Conservation (phyloP, 2,113 vertebrate genomes). For the Mirza zaza region DNA sequence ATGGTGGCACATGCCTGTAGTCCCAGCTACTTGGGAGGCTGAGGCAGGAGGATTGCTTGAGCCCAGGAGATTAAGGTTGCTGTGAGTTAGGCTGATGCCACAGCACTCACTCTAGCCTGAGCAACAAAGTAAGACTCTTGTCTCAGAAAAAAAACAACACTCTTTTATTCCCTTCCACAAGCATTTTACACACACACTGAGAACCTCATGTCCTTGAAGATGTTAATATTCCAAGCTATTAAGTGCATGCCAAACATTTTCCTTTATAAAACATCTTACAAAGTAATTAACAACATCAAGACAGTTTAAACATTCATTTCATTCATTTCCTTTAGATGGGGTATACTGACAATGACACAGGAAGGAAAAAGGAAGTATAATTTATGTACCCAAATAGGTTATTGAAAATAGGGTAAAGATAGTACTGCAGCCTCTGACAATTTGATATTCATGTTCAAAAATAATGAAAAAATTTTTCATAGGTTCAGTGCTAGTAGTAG, state of each 20-base stretch:
- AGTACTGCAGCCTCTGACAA: not conserved
- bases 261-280: slow-evolving; percentile 66
- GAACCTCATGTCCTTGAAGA: slow-evolving; percentile 31
- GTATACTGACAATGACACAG: not conserved
- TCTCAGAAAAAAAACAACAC: too few relatives aligned
- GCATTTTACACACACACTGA: slow-evolving; percentile 50
- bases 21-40: too few relatives aligned
- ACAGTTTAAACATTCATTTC: slow-evolving; percentile 41
- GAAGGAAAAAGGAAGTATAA: slow-evolving; percentile 45
- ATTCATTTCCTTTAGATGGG: slow-evolving; percentile 28
- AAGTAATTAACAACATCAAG: slow-evolving; percentile 64
- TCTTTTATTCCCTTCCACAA: not conserved
- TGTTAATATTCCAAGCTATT: slow-evolving; percentile 48
- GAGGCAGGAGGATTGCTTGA: too few relatives aligned
- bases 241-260: slow-evolving; percentile 45
- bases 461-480: not conserved
- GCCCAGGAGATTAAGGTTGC: too few relatives aligned
- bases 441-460: slow-evolving; percentile 44
- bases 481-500: not conserved
- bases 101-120: too few relatives aligned
- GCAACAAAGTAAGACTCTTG: too few relatives aligned
- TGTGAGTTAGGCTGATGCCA: too few relatives aligned
- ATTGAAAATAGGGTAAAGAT: slow-evolving; percentile 53
- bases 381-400: not conserved
- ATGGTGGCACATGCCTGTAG: too few relatives aligned